Evolutionary conservation across 2,113 vertebrate genomes (phyloP).

Genomic region (Pantherophis guttatus): DNA sequence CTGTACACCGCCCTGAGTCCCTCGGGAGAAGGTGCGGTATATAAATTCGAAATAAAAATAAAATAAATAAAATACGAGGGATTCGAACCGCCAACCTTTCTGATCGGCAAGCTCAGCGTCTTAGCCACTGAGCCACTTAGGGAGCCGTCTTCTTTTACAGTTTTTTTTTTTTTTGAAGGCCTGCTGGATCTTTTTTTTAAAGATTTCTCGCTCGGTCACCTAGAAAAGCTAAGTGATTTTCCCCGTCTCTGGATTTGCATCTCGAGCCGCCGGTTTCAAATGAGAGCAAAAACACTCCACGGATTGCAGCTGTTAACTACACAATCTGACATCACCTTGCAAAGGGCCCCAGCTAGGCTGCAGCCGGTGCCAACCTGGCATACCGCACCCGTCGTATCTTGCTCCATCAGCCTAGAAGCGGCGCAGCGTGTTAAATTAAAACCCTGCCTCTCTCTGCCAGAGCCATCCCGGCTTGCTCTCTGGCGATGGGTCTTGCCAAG

Average conservation of each 20-base stretch:
- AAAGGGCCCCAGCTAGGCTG: slow-evolving; percentile 52
- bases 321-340: slow-evolving; percentile 69
- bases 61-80: too few species aligned
- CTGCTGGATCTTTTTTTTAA: not conserved
- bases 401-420: slow-evolving; percentile 58
- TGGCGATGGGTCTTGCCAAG: slow-evolving; percentile 50
- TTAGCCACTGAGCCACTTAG: too few species aligned
- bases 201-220: not conserved
- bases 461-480: slow-evolving; percentile 44
- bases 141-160: not conserved
- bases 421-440: slow-evolving; percentile 61
- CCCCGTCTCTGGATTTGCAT: accelerated
- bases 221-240: slow-evolving; percentile 2
- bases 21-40: too few species aligned
- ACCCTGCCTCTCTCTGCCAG: slow-evolving; percentile 59
- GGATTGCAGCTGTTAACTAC: slow-evolving; percentile 45
- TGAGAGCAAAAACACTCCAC: slow-evolving; percentile 7
- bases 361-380: slow-evolving; percentile 56
- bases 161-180: not conserved
- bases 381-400: slow-evolving; percentile 17
- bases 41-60: too few species aligned
- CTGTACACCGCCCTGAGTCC: too few species aligned
- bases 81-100: too few species aligned
- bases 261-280: accelerated
- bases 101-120: too few species aligned